Evolutionary conservation across 1,140 invertebrate genomes (phyloP).

Genomic region (Nautilus pompilius): DNA sequence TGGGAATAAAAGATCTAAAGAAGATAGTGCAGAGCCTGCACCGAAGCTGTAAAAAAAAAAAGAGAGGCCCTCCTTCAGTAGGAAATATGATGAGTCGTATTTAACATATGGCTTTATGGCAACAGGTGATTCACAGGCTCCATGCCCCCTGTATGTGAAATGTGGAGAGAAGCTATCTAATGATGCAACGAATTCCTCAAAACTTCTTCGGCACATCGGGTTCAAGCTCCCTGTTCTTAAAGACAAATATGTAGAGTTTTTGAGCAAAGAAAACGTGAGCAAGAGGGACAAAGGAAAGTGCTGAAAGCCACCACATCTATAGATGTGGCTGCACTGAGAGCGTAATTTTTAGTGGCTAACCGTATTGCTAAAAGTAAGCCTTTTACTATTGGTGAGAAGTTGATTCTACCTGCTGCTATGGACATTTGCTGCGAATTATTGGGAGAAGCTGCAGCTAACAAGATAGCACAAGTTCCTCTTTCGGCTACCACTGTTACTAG

Average conservation of each 20-base stretch:
- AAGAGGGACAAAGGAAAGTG: background rate
- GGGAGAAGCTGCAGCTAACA: background rate
- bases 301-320: background rate
- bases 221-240: background rate
- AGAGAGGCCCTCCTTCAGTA: background rate
- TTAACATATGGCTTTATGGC: background rate
- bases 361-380: background rate
- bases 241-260: background rate
- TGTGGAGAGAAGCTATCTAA: background rate
- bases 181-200: background rate
- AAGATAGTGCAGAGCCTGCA: too few species aligned
- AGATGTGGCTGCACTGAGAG: background rate
- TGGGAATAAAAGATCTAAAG: too few species aligned
- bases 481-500: background rate
- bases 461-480: background rate
- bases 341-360: background rate
- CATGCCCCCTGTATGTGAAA: background rate
- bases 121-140: background rate
- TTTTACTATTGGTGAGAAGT: background rate
- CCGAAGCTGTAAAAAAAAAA: too few species aligned
- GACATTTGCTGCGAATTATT: background rate
- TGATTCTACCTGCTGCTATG: conserved; percentile 1
- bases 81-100: background rate
- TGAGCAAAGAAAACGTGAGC: background rate
- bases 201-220: background rate